Evolutionary conservation across 2,888 invertebrate species (phyloP).

Genomic region (Litoditis marina): DNA sequence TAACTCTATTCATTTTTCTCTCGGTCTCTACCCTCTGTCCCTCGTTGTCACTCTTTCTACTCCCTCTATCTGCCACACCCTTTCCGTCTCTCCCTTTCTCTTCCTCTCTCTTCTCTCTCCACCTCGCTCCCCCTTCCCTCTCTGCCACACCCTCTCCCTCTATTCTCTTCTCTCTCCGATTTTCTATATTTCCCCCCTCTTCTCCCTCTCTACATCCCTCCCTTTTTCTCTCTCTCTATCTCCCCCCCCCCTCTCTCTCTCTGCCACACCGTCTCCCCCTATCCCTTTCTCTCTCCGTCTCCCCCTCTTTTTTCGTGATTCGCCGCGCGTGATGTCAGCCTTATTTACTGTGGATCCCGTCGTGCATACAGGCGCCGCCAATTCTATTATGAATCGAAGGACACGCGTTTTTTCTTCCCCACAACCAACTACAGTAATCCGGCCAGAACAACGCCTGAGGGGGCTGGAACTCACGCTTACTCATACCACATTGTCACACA

Average conservation of each 20-base stretch:
- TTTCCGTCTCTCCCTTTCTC: conserved; percentile 1
- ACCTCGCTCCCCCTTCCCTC: conserved; percentile 3
- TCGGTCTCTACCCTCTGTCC: background rate
- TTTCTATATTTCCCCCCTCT: background rate
- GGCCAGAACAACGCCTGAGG: no score
- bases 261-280: conserved; percentile 8
- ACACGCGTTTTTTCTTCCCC: no score
- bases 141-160: background rate
- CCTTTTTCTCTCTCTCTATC: background rate
- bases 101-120: background rate
- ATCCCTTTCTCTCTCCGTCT: conserved; percentile 7
- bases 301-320: background rate
- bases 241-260: conserved; percentile 5
- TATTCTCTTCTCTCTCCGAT: conserved; percentile 1
- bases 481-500: no score
- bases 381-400: conserved; percentile 13
- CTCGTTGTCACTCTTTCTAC: background rate
- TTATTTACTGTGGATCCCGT: conserved; percentile 16
- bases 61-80: conserved; percentile 8
- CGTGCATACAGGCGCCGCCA: conserved; percentile 14
- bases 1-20: background rate
- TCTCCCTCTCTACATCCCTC: background rate
- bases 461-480: no score
- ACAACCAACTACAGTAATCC: no score
- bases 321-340: conserved; percentile 17